Evolutionary conservation across 2,113 vertebrate genomes (phyloP).

Genomic region (Triplophysa siluroides): DNA sequence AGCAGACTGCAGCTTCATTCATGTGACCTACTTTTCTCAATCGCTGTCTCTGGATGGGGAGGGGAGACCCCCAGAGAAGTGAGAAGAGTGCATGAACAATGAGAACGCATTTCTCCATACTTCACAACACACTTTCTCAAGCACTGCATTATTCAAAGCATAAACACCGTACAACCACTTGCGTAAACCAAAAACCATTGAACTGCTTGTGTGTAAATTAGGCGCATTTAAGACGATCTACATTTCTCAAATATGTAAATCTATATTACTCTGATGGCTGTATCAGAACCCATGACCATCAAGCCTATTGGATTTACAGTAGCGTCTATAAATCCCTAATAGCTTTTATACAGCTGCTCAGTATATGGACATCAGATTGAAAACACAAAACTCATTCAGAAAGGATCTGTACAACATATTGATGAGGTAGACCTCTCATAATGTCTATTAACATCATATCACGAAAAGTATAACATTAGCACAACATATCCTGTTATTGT

Average conservation of each 20-base stretch:
- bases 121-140: background rate
- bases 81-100: slow-evolving; percentile 52
- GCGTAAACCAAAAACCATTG: background rate
- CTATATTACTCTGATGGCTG: background rate
- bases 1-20: slow-evolving; percentile 62
- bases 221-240: too few species aligned
- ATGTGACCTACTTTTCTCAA: slow-evolving; percentile 75
- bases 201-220: background rate
- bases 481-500: too few species aligned
- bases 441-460: background rate
- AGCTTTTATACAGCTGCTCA: slow-evolving; percentile 43
- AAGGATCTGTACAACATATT: background rate
- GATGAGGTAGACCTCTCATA: background rate
- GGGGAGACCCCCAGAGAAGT: slow-evolving; percentile 61
- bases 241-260: too few species aligned
- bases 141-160: slow-evolving; percentile 46
- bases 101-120: slow-evolving; percentile 35
- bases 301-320: slow-evolving; percentile 20
- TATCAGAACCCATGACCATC: slow-evolving; percentile 1
- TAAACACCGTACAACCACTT: background rate
- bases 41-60: slow-evolving; percentile 48
- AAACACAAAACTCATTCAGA: background rate
- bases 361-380: slow-evolving; percentile 15
- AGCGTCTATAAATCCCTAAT: background rate
- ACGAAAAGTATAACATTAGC: background rate